Evolutionary conservation across 2,797 vertebrate species (phyloP), one percentile per base, ranked within the genome.

Genomic region (Microcaecilia unicolor): DNA sequence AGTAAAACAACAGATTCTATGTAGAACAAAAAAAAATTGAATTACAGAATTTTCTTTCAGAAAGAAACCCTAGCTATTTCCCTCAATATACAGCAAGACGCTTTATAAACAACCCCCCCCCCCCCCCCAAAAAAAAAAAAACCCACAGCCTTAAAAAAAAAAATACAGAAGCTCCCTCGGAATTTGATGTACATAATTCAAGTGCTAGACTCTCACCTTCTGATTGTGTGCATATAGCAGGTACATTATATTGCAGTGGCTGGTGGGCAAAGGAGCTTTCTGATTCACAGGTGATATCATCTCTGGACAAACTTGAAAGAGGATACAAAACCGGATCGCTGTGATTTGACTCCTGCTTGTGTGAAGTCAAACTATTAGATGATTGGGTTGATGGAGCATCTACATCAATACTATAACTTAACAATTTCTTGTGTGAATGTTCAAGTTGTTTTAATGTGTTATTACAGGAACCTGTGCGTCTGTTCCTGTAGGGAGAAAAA

Each of bases 1-100:
- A 97, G 70, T 70, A 98, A 83, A 72, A 97, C 95, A 72, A 97
- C 95, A 6, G 93, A 80, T 70, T 86, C 58, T 89, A 69, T 52
- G 76, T 66, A 84, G 39, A 32, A 58, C 25, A 37, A 51, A 54
- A 60, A 52, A 37, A 56, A 28, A n/a, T n/a, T n/a, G n/a, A n/a
- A n/a, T n/a, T n/a, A n/a, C n/a, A n/a, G n/a, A n/a, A n/a, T n/a
- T n/a, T n/a, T n/a, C n/a, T n/a, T n/a, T n/a, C n/a, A n/a, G n/a
- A n/a, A n/a, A n/a, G n/a, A n/a, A n/a, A n/a, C n/a, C n/a, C n/a
- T n/a, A n/a, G n/a, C n/a, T n/a, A n/a, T n/a, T n/a, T n/a, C n/a
- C n/a, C n/a, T n/a, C n/a, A n/a, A n/a, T n/a, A n/a, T n/a, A n/a
- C n/a, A n/a, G n/a, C n/a, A n/a, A n/a, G n/a, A n/a, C n/a, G n/a